A percentile compares a stretch with the other conserved stretches of the same genome.
Evolutionary conservation across 2,113 vertebrate genomes (phyloP).

Genomic region (Muntiacus reevesi): DNA sequence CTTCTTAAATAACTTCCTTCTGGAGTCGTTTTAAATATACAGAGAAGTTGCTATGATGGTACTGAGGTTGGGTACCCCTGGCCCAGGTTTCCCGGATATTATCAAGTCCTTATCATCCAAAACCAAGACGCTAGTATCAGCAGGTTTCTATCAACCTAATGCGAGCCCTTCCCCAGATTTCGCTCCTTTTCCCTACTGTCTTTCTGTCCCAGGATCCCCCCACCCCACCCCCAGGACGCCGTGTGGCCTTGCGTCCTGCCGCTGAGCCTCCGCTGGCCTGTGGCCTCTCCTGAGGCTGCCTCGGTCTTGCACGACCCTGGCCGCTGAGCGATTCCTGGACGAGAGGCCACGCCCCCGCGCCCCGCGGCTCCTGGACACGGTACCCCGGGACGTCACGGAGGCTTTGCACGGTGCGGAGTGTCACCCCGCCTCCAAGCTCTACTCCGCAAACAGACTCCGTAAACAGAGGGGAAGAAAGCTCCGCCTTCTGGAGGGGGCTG

Average conservation of each 20-base stretch:
- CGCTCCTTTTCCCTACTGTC: accelerated
- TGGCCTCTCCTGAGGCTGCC: not conserved
- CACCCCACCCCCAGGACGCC: not conserved
- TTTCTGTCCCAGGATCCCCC: not conserved
- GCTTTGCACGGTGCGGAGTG: accelerated
- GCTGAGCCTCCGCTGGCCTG: not conserved
- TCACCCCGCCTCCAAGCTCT: not conserved
- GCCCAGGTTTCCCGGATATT: too few species aligned
- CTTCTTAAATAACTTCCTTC: not conserved
- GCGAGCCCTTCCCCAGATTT: not conserved
- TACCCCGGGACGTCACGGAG: accelerated
- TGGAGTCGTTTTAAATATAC: not conserved
- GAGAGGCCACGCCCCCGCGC: too few species aligned
- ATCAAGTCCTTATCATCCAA: accelerated
- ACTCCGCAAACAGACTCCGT: not conserved
- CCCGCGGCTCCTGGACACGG: accelerated
- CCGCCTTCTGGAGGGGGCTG: not conserved
- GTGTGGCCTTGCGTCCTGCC: accelerated
- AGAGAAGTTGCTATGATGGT: not conserved
- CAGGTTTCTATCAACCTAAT: not conserved
- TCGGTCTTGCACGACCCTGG: not conserved
- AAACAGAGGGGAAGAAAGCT: not conserved
- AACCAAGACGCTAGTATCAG: accelerated
- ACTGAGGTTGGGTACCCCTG: not conserved
- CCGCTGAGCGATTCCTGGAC: not conserved